These are phyloP conservation scores for Cyanoliseus patagonus DNA, from an alignment of 2,113 vertebrate genomes.

Conservation along the genomic window DNA sequence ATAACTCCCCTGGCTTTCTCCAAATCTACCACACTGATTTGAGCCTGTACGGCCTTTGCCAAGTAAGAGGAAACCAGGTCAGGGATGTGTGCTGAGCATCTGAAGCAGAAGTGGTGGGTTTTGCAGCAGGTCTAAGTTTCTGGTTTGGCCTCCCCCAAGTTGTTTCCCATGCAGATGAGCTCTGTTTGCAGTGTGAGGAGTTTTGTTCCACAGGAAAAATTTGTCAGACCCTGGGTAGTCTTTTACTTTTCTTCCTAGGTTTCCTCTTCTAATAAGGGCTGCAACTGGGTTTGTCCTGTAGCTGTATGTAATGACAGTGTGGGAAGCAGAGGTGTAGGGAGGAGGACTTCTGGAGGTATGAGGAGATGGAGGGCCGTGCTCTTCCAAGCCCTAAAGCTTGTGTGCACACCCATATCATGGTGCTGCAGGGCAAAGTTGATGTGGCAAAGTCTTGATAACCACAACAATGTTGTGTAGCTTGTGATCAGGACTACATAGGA, in stretches of 20 bases:
- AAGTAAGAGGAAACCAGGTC: not conserved
- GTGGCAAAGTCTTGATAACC: not conserved
- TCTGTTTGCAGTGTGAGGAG: not conserved
- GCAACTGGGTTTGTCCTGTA: not conserved
- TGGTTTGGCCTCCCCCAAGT: not conserved
- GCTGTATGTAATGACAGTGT: rapidly evolving
- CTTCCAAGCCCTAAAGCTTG: not conserved
- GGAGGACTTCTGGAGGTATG: not conserved
- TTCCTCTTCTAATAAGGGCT: not conserved
- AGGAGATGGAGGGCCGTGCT: not conserved
- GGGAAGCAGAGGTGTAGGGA: not conserved
- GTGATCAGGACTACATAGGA: not conserved
- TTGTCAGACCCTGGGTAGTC: not conserved
- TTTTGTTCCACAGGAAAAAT: not conserved
- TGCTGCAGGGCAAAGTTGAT: not conserved
- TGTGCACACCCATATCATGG: rapidly evolving
- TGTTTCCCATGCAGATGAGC: not conserved
- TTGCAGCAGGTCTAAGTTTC: not conserved
- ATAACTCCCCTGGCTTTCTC: not conserved
- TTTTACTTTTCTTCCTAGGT: not conserved
- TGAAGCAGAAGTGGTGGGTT: conserved; percentile 20
- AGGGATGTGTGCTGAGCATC: not conserved
- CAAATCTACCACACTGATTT: not conserved
- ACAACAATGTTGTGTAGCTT: not conserved
- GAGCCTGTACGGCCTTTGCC: not conserved